Evolutionary conservation across 1,140 invertebrate genomes (phyloP), one percentile per base, ranked within the genome.

Genomic region (Geopemphigus sp.): DNA sequence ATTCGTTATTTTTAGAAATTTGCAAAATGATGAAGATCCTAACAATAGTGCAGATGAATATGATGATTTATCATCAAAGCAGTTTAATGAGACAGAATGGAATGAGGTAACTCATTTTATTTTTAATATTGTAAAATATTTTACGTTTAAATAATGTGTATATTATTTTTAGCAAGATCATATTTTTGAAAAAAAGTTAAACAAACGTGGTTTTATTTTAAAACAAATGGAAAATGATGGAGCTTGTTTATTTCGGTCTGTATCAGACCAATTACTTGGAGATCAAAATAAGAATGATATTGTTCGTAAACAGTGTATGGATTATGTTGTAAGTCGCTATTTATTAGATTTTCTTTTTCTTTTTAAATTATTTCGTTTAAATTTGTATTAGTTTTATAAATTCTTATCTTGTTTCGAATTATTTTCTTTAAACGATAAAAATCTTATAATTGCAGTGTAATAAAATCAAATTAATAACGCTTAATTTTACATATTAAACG

Each of bases 241-340:
- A n/a, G 94, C 95, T 32, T 97, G 95, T 85, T 85, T 97, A 12
- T 97, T 97, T 85, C 87, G 95, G 83, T 93, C 95, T 24, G 94
- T 97, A 66, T 94, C 95, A 81, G 93, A 96, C 86, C 95, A 97
- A 87, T 91, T 97, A 50, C 97, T 94, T 86, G 95, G 95, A 8
- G 94, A 97, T 86, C 93, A 97, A 87, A 95, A 95, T 83, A 95
- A 96, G 93, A 95, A 97, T 85, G 87, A 88, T 80, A 88, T 91
- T 81, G 93, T 97, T 24, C 88, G 95, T 54, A 91, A 93, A 83
- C 90, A 94, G 83, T 97, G 95, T 85, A 95, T 97, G 91, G 95
- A 97, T 87, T 97, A 97, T 83, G 94, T 97, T 87, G 94, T 95
- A 87, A 89, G 89, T 86, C 24, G 22, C 45, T 29, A 3, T 73